A percentile compares a stretch with the other conserved stretches of the same genome.
phyloP scores from a whole-genome alignment of 2,888 invertebrate species.

The Athalia circularis region DNA sequence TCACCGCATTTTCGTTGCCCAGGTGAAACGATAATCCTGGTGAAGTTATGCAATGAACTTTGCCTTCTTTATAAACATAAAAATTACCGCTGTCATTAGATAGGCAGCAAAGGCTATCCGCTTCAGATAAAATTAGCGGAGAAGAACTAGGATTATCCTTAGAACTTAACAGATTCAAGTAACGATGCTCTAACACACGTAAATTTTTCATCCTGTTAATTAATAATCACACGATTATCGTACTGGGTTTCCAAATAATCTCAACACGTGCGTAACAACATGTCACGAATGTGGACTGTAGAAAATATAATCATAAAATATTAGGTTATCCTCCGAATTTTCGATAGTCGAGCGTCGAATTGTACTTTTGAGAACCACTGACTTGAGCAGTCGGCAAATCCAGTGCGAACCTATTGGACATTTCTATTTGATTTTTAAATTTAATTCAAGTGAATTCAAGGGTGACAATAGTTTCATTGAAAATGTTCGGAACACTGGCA shows the following conservation, averaged over 20 bases:
- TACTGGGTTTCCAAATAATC: neutral
- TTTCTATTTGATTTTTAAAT: no score
- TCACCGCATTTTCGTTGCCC: slow-evolving; percentile 26
- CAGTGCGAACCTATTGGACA: no score
- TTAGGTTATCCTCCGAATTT: no score
- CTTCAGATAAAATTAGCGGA: slow-evolving; percentile 27
- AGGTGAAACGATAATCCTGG: neutral
- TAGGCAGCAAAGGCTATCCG: slow-evolving; percentile 55
- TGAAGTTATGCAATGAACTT: slow-evolving; percentile 54
- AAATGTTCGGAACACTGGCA: slow-evolving; percentile 37
- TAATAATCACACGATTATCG: neutral
- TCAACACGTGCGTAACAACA: neutral
- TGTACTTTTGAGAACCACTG: no score
- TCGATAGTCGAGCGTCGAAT: no score
- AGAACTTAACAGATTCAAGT: slow-evolving; percentile 17
- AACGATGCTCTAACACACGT: slow-evolving; percentile 29
- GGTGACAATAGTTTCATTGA: neutral
- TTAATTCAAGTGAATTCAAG: neutral
- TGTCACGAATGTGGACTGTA: no score
- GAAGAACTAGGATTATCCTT: neutral
- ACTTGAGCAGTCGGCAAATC: no score
- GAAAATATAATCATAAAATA: no score
- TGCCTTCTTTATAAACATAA: slow-evolving; percentile 57
- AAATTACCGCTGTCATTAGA: slow-evolving; percentile 63
- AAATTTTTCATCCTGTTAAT: slow-evolving; percentile 29